These are phyloP conservation scores for Dryas iulia DNA, from an alignment of 1,140 invertebrate genomes.

Conservation along the genomic window DNA sequence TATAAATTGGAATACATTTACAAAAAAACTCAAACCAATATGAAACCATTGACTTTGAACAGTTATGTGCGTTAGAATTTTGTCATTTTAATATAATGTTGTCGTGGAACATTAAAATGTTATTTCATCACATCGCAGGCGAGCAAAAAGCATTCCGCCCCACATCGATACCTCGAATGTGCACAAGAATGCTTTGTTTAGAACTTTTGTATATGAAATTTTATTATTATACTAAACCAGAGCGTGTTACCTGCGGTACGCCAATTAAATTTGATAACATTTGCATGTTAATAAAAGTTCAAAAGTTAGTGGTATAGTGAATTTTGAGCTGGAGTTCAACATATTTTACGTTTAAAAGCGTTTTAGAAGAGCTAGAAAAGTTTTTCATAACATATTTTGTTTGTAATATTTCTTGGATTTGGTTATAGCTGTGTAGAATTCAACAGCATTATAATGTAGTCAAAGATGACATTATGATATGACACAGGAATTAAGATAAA, in stretches of 20 bases:
- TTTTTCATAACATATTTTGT: too few relatives aligned
- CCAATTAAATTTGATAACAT: constrained; percentile 22
- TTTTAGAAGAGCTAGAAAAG: too few relatives aligned
- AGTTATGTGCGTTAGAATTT: too few relatives aligned
- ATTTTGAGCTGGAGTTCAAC: neutral
- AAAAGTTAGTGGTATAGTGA: neutral
- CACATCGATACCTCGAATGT: constrained; percentile 5
- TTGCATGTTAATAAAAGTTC: neutral
- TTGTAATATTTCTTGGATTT: too few relatives aligned
- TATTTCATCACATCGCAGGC: neutral
- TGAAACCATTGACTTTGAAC: too few relatives aligned
- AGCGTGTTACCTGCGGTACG: constrained; percentile 20
- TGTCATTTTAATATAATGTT: neutral
- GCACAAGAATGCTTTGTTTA: constrained; percentile 30
- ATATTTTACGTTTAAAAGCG: neutral
- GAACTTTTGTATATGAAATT: constrained; percentile 30
- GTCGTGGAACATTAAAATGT: neutral
- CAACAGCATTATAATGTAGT: too few relatives aligned
- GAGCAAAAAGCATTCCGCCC: constrained; percentile 17
- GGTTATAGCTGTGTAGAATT: too few relatives aligned
- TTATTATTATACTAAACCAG: constrained; percentile 25
- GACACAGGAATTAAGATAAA: too few relatives aligned
- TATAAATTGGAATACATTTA: too few relatives aligned
- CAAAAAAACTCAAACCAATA: too few relatives aligned
- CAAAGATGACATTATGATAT: too few relatives aligned